Base-by-base conservation (phyloP, 1,140 invertebrate species). In the Andricus grossulariae region DNA sequence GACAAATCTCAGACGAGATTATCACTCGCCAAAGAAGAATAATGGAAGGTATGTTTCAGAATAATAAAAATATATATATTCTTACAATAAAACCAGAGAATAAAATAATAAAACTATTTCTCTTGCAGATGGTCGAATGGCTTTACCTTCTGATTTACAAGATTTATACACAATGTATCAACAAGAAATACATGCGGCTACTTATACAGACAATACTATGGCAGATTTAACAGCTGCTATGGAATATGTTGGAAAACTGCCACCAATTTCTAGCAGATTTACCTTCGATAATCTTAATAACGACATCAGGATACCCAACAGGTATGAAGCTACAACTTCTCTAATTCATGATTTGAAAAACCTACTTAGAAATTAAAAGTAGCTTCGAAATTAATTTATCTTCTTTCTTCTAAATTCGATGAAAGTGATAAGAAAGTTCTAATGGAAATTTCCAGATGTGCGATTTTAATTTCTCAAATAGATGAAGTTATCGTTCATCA, bases 1-100 rank as follows among this genome's bases (percentile, higher is more conserved):
- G 97, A 13, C 94, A 95, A 70, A 93, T 99, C 6, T 97, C 96
- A 77, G 97, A 99, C 85, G 96, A 98, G 86, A 98, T 98, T 76
- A 98, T 99, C 73, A 96, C 95, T 0, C 92, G 96, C 54, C 97
- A 98, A 88, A 92, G 96, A 71, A 92, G 95, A 19, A 93, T 98
- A n/a, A 95, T 98, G 79, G 96, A 97, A 93, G 96, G 96, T 96
- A 90, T 84, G 75, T 74, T 21, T 70, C n/a, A 79, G 50, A 52
- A 50, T 73, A 72, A 51, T 74, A 25, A 71, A n/a, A 32, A 45
- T 54, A 57, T 25, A 50, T 16, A 60, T n/a, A 25, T 11, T n/a
- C 11, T 19, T 72, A 12, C 12, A 50, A 6, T 2, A 60, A 16
- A 60, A 50, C 25, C 1, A 54, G 52, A 54, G 13, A 73, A 54